Evolutionary conservation across 2,113 vertebrate genomes (phyloP), one percentile per base, ranked within the genome.

Genomic region (Bagarius yarrelli): DNA sequence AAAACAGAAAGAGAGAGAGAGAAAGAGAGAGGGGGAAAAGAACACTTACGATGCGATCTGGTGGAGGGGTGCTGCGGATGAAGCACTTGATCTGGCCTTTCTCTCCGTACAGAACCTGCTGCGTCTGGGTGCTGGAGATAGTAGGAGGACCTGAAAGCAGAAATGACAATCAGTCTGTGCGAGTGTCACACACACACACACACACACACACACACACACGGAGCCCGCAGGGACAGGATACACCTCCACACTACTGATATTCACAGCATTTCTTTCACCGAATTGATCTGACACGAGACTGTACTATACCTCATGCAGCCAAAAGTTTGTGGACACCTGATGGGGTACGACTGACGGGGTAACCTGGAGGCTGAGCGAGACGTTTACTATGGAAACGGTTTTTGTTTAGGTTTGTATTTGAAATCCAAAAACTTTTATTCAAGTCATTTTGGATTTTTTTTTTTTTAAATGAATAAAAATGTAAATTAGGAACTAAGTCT

Each of bases 61-160:
- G 98, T 0, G 97, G 98, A 0, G 97, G 98, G 0, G 97, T 99
- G 89, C 98, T 99, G 81, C 96, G 94, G 87, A 99, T 99, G 90
- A 98, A 99, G 67, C 98, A 99, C 84, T 99, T 98, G 93, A 99
- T 99, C 91, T 98, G 97, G 76, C 98, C 97, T 52, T 99, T 99
- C 87, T 99, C 97, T 21, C 97, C 98, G 0, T 98, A 97, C 50
- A 99, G 88, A 59, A 96, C 98, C 0, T 99, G 98, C 89, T 99
- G 97, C 0, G 97, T 98, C 94, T 99, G 98, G 0, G 97, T 99
- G 91, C 97, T 99, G 89, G 98, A 99, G 92, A 99, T 99, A 66
- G 97, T 99, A 32, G 98, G 98, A 2, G 98, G 98, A 21, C 97
- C 98, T 99, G 93, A 76, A 78, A 83, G 50, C 30, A 15, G 30